phyloP scores from a whole-genome alignment of 2,888 invertebrate species.

The Bombyx huttoni region DNA sequence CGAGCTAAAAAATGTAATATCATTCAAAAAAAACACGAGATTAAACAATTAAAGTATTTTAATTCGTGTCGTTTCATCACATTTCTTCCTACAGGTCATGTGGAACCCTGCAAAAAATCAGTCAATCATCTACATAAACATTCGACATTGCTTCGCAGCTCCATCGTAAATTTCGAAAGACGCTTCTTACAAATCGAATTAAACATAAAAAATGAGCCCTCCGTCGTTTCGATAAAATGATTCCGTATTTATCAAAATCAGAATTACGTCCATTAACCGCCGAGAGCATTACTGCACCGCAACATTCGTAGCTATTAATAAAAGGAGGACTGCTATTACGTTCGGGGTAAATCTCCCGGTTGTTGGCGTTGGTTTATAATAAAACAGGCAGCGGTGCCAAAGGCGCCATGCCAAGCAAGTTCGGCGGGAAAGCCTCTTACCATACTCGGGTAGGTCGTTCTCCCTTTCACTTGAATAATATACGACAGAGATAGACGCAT shows the following conservation, averaged over 20 bases:
- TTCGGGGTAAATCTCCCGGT: constrained; percentile 42
- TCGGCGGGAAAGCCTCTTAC: constrained; percentile 18
- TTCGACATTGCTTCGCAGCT: too few relatives aligned
- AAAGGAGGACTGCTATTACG: constrained; percentile 37
- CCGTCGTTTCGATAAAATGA: constrained; percentile 24
- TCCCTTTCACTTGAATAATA: constrained; percentile 3
- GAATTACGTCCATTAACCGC: constrained; percentile 33
- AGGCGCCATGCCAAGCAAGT: constrained; percentile 52
- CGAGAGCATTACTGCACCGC: constrained; percentile 34
- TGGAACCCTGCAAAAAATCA: too few relatives aligned
- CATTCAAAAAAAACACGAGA: too few relatives aligned
- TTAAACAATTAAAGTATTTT: too few relatives aligned
- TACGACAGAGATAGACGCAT: not conserved
- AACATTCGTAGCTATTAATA: constrained; percentile 40
- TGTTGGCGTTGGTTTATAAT: constrained; percentile 47
- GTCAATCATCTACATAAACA: too few relatives aligned
- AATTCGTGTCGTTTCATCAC: too few relatives aligned
- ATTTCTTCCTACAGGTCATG: too few relatives aligned
- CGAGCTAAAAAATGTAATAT: too few relatives aligned
- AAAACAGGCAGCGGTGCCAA: constrained; percentile 43
- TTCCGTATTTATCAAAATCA: constrained; percentile 35
- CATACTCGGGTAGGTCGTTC: not conserved
- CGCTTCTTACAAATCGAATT: not conserved
- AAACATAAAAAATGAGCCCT: not conserved
- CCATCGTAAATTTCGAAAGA: too few relatives aligned